These are phyloP conservation scores for Pasiphila rectangulata DNA, from an alignment of 2,888 invertebrate genomes.

Conservation along the genomic window DNA sequence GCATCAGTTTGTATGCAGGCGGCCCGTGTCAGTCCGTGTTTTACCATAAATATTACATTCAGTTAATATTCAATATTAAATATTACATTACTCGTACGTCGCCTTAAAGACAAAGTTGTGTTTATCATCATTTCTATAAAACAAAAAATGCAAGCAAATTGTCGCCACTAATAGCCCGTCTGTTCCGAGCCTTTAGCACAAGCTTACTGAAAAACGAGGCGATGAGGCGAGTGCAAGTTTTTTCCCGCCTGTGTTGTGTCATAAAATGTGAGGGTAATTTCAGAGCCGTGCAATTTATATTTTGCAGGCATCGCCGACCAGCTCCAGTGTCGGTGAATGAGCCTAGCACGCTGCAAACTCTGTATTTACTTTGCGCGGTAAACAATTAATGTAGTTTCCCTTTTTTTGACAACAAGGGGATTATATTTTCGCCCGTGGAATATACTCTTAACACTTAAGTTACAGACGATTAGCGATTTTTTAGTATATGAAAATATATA, in stretches of 20 bases:
- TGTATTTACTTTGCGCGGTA: constrained; percentile 32
- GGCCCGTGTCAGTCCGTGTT: too few relatives aligned
- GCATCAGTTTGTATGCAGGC: too few relatives aligned
- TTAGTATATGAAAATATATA: too few relatives aligned
- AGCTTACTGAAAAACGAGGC: constrained; percentile 42
- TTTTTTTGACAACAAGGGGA: constrained; percentile 3
- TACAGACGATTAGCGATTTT: too few relatives aligned
- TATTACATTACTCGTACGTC: too few relatives aligned
- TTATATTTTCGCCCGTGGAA: not conserved
- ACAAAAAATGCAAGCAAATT: too few relatives aligned
- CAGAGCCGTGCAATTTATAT: constrained; percentile 64
- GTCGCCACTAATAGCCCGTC: not conserved
- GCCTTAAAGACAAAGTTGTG: not conserved
- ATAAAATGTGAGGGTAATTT: constrained; percentile 68
- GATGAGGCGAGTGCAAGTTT: constrained; percentile 52
- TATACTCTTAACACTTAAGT: too few relatives aligned
- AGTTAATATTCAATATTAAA: too few relatives aligned
- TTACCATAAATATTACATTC: too few relatives aligned
- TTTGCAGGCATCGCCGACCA: constrained; percentile 49
- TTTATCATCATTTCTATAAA: too few relatives aligned
- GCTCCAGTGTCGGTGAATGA: constrained; percentile 55
- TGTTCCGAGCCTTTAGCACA: constrained; percentile 19
- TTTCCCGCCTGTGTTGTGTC: constrained; percentile 51
- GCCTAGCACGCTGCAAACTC: constrained; percentile 32
- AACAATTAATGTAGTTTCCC: constrained; percentile 25